A percentile compares a stretch with the other conserved stretches of the same genome.
Conservation (phyloP, 2,113 vertebrate species). For the Potamarius usumacintae region DNA sequence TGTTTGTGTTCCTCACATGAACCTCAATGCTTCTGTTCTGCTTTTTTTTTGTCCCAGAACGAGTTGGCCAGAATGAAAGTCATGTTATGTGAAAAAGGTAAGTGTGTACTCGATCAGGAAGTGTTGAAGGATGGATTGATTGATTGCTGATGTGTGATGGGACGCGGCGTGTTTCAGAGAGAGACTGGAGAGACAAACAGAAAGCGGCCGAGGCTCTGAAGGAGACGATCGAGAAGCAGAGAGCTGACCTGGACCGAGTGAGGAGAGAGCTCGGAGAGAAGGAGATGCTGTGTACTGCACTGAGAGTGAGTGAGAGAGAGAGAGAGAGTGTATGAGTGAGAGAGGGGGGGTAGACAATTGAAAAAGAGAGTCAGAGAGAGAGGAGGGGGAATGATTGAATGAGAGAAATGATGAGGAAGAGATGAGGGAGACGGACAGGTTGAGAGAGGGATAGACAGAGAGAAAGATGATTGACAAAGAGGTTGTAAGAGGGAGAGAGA, state of each 20-base stretch:
- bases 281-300: slow-evolving; percentile 84
- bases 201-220: slow-evolving; percentile 77
- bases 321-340: slow-evolving; percentile 34
- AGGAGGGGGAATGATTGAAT: background rate
- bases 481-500: too few relatives aligned
- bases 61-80: slow-evolving; percentile 83
- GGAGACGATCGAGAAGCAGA: slow-evolving; percentile 82
- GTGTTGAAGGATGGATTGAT: background rate
- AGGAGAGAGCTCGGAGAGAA: slow-evolving; percentile 79
- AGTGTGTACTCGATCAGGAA: background rate
- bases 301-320: slow-evolving; percentile 74
- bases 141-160: background rate
- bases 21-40: background rate
- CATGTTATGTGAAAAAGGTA: slow-evolving; percentile 85
- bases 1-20: background rate
- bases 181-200: slow-evolving; percentile 83
- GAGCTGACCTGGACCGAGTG: slow-evolving; percentile 78
- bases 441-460: too few relatives aligned
- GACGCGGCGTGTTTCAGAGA: slow-evolving; percentile 71
- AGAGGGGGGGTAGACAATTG: background rate
- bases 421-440: background rate
- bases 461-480: too few relatives aligned
- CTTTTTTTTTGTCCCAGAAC: slow-evolving; percentile 78
- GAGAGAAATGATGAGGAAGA: background rate
- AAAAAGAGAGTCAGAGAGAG: background rate